phyloP scores from a whole-genome alignment of 2,113 vertebrate genomes.

The Colaptes auratus region DNA sequence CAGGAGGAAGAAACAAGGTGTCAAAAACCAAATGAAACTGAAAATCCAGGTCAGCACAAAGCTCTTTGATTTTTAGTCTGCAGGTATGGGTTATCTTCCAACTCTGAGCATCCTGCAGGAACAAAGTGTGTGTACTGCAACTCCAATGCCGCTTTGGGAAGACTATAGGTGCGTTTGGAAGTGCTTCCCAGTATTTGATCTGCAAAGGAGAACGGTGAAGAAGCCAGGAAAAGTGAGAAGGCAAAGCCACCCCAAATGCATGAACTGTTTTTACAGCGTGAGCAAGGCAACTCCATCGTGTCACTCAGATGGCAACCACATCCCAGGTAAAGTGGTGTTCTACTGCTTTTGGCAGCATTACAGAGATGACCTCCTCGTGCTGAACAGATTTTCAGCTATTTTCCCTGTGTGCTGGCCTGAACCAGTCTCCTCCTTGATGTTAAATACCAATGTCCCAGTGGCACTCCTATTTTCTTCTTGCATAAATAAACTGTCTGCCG shows the following conservation, averaged over 20 bases:
- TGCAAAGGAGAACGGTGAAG: neutral
- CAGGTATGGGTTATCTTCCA: neutral
- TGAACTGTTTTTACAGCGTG: neutral
- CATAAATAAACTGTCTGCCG: neutral
- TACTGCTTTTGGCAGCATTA: neutral
- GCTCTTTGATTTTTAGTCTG: neutral
- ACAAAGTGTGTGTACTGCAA: neutral
- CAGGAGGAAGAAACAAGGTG: neutral
- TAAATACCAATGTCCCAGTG: neutral
- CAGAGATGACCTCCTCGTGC: neutral
- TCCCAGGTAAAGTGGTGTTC: neutral
- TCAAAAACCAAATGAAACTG: neutral
- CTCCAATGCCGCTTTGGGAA: neutral
- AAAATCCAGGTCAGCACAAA: neutral
- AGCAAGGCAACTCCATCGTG: neutral
- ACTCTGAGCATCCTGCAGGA: neutral
- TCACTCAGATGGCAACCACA: neutral
- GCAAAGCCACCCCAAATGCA: neutral
- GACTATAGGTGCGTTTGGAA: accelerated
- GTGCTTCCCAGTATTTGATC: neutral
- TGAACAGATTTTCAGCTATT: slow-evolving; percentile 11
- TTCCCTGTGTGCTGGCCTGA: neutral
- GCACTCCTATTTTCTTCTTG: slow-evolving; percentile 7
- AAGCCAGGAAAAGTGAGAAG: neutral
- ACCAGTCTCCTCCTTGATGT: neutral